These are phyloP conservation scores for Drosophila mimica DNA, from an alignment of 2,888 invertebrate species.

Conservation along the genomic window DNA sequence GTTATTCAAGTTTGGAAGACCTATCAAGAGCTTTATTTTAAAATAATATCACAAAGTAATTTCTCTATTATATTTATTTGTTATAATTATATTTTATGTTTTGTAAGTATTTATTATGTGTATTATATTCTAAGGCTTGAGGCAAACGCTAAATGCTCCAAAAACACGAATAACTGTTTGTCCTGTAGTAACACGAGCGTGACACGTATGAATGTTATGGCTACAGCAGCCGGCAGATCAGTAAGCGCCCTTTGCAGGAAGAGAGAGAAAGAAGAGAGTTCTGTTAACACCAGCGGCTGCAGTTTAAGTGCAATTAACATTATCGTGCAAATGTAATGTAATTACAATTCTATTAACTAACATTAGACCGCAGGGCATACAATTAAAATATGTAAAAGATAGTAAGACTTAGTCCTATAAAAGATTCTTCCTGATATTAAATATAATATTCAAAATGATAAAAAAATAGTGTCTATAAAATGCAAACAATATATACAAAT, in stretches of 20 bases:
- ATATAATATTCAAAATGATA: too few species aligned
- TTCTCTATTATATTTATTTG: too few species aligned
- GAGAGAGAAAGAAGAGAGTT: neutral
- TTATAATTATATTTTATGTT: neutral
- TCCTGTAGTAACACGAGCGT: neutral
- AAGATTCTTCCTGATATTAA: too few species aligned
- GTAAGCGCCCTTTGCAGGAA: neutral
- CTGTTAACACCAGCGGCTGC: neutral
- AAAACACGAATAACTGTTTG: neutral
- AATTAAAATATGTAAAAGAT: too few species aligned
- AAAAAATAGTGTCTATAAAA: too few species aligned
- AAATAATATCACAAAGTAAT: neutral
- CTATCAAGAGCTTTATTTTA: neutral
- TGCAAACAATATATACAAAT: too few species aligned
- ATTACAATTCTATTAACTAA: neutral
- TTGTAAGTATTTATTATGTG: neutral
- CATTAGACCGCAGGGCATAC: neutral
- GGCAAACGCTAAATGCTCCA: neutral
- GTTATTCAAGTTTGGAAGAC: neutral
- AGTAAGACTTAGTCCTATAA: too few species aligned
- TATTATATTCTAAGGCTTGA: neutral
- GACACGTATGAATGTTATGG: neutral
- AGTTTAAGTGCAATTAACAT: neutral
- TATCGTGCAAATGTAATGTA: neutral
- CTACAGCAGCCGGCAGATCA: neutral